Evolutionary conservation across 1,140 invertebrate genomes (phyloP), one percentile per base, ranked within the genome.

Genomic region (Drosophila sechellia): DNA sequence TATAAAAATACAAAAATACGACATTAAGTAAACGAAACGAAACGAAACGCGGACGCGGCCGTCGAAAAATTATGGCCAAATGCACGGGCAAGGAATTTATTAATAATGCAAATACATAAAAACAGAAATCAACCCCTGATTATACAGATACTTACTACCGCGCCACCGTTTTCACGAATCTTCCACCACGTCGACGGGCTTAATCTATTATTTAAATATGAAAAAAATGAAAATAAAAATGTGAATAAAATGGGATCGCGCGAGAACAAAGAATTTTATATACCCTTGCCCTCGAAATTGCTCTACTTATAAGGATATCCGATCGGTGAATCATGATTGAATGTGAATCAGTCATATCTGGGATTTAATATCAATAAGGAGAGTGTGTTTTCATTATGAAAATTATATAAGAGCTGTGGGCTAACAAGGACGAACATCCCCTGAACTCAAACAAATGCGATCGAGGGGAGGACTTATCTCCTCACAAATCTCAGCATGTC

Each of bases 151-250:
- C 75, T 81, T 78, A 66, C 77, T 73, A 73, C 69, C 45, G 55
- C 34, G 25, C n/a, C 42, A 48, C 45, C 37, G 45, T 46, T 37
- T 31, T 22, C 45, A 52, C 45, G 58, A 43, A 81, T 59, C 71
- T 66, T 63, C 80, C 80, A 79, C 76, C 77, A 63, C 42, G 42
- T 20, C 42, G 17, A 20, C 60, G 39, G 63, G 58, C 83, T 89
- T 87, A 87, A 87, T 87, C 81, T 87, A 87, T 87, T 87, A 87
- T 87, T 87, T 87, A 87, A 87, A 87, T 87, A 87, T 87, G 80
- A 89, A 89, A 64, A 83, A 81, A 71, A 85, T 81, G 70, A 86
- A 85, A 85, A 87, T 87, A 78, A 87, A 87, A 86, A 77, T 60
- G 74, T 17, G 73, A 68, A 75, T 65, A 76, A 76, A 66, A 65